Base-by-base conservation (phyloP, 2,797 vertebrate genomes). In the Synaphobranchus kaupii region DNA sequence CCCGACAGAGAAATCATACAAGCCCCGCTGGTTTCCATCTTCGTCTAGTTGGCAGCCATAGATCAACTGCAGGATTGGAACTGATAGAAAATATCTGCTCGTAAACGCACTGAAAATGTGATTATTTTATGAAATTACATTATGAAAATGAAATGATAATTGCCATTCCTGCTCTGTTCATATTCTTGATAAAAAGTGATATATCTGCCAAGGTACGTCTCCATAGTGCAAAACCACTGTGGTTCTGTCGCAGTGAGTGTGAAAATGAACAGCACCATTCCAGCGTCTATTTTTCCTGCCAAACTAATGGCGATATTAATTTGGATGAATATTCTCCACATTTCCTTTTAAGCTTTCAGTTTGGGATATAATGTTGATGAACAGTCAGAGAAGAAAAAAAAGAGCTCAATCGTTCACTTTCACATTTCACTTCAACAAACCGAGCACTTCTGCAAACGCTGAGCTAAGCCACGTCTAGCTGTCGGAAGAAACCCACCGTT, bases 51-150 rank as follows among this genome's bases (percentile, higher is more conserved):
- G 66, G 76, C 87, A 88, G 22, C 86, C 86, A 15, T 90, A 87
- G 44, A 87, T 90, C 54, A 90, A 84, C 88, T 87, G 88, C n/a
- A 88, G n/a, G 44, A 86, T 86, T 28, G 89, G 84, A 63, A 60
- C 85, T 83, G 85, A 58, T n/a, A 63, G 76, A 31, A 12, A 86
- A 81, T n/a, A 58, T 76, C 44, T 48, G 31, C 12, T 4, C 34
- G 47, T 80, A 78, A 80, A 86, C 10, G n/a, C 44, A 63, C 25
- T 47, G 34, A 47, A 22, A 48, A 80, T 80, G 34, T 39, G 39
- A 47, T 47, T 31, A 39, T 76, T 13, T 6, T 39, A 68, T 68
- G 63, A n/a, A 68, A 68, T 68, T 1, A 68, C 63, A 28, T 28
- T 68, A 9, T n/a, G 7, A 9, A n/a, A 10, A 68, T 68, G n/a